Evolutionary conservation across 2,113 vertebrate genomes (phyloP).

Genomic region (Alouatta palliata): DNA sequence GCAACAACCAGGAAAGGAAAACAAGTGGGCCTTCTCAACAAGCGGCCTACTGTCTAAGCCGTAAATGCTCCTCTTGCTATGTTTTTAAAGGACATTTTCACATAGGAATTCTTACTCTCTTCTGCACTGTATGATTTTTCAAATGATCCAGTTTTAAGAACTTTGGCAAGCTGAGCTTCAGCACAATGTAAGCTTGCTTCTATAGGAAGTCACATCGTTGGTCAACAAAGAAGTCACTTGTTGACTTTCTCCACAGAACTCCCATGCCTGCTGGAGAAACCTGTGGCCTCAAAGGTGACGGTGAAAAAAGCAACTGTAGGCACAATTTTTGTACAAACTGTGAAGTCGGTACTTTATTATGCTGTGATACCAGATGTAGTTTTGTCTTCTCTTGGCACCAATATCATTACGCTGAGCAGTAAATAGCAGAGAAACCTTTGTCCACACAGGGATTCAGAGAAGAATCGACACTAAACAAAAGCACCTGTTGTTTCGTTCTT

Average conservation of each 20-base stretch:
- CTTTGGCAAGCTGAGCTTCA: neutral
- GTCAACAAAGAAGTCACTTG: neutral
- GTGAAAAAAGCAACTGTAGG: neutral
- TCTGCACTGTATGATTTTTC: neutral
- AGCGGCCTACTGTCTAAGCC: neutral
- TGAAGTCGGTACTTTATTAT: neutral
- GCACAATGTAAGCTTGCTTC: neutral
- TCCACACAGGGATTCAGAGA: conserved; percentile 46
- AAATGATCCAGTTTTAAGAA: neutral
- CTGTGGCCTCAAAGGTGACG: rapidly evolving
- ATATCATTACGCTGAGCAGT: neutral
- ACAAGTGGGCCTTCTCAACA: neutral
- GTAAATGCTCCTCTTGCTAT: neutral
- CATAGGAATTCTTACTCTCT: rapidly evolving
- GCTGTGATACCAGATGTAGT: neutral
- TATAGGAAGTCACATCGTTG: neutral
- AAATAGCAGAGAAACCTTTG: conserved; percentile 66
- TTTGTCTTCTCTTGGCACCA: neutral
- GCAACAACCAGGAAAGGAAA: neutral
- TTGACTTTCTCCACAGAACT: neutral
- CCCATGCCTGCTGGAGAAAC: neutral
- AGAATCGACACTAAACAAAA: conserved; percentile 76
- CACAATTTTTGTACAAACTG: neutral
- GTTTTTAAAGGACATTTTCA: neutral
- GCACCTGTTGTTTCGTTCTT: conserved; percentile 85